A percentile compares a stretch with the other conserved stretches of the same genome.
These are phyloP conservation scores for Galerucella nymphaeae DNA, from an alignment of 2,888 invertebrate genomes.

Conservation along the genomic window DNA sequence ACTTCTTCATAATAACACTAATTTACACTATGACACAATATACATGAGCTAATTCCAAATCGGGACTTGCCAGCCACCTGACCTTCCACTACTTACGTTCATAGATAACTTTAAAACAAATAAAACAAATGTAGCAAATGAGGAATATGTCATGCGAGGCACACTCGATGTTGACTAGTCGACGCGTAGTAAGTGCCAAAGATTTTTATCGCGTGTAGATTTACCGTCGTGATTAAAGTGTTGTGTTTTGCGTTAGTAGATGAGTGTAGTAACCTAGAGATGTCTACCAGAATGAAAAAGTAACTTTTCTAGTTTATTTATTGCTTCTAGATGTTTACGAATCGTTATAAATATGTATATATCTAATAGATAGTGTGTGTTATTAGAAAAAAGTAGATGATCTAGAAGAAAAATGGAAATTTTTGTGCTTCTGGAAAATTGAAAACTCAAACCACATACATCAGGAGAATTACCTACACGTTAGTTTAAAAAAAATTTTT, in stretches of 20 bases:
- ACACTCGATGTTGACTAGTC: conserved; percentile 27
- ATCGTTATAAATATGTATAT: conserved; percentile 11
- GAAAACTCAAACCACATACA: too few relatives aligned
- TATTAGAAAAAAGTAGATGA: background rate
- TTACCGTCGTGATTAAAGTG: conserved; percentile 28
- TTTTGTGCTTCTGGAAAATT: too few relatives aligned
- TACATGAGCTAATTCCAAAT: background rate
- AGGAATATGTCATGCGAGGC: conserved; percentile 24
- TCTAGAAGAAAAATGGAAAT: background rate
- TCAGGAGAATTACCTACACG: too few relatives aligned
- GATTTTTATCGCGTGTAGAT: conserved; percentile 31
- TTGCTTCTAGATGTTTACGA: conserved; percentile 9
- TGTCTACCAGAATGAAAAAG: conserved; percentile 28
- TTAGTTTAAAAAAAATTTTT: too few relatives aligned
- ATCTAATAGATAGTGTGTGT: background rate
- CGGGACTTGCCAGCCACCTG: conserved; percentile 5
- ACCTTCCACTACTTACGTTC: conserved; percentile 18
- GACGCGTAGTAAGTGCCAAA: conserved; percentile 28
- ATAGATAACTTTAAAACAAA: conserved; percentile 17
- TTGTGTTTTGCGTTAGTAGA: conserved; percentile 31
- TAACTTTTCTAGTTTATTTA: conserved; percentile 27
- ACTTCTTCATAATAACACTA: background rate
- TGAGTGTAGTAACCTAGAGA: conserved; percentile 39
- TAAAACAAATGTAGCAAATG: conserved; percentile 17
- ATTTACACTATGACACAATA: conserved; percentile 1